Base-by-base conservation (phyloP, 2,888 invertebrate species). In the Tachina fera region DNA sequence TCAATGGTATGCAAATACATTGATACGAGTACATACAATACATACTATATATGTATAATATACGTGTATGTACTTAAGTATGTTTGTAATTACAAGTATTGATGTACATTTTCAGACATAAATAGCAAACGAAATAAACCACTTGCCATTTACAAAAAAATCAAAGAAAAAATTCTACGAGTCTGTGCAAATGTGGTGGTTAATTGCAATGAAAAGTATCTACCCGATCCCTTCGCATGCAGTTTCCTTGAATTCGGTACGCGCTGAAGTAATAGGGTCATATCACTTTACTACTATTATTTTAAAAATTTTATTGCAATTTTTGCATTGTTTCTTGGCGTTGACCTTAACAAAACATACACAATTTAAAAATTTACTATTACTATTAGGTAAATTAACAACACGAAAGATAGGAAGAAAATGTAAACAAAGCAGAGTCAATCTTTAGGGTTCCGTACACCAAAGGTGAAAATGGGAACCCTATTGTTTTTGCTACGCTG, bases 91-190 rank as follows among this genome's bases (percentile, higher is more conserved):
- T 31, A 31, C 31, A 31, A 31, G 31, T 9, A 56, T 22, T 19
- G 60, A 31, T 39, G n/a, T 13, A 39, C 51, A 80, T 70, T 51
- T 76, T 39, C 56, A 81, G 45, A 63, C 67, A 81, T 61, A 74
- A 84, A 84, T 81, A 74, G 72, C 41, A 74, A 81, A 77, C 31
- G 49, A 78, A 77, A 85, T 74, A 85, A 85, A 85, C 84, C 81
- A 78, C 84, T 78, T 85, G 84, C 81, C 75, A 71, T 80, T 71
- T n/a, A n/a, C n/a, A n/a, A n/a, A 80, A 79, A 72, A 53, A 13
- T 56, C 11, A 63, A 58, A 13, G 41, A 65, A 68, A 74, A 51
- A 51, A 58, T 10, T 1, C 4, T 43, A 65, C 31, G 16, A 31
- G 16, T 56, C 43, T 56, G 39, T 49, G 11, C 22, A 53, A 41